Base-by-base conservation (phyloP, 2,113 vertebrate genomes). In the Macheiramphus alcinus region DNA sequence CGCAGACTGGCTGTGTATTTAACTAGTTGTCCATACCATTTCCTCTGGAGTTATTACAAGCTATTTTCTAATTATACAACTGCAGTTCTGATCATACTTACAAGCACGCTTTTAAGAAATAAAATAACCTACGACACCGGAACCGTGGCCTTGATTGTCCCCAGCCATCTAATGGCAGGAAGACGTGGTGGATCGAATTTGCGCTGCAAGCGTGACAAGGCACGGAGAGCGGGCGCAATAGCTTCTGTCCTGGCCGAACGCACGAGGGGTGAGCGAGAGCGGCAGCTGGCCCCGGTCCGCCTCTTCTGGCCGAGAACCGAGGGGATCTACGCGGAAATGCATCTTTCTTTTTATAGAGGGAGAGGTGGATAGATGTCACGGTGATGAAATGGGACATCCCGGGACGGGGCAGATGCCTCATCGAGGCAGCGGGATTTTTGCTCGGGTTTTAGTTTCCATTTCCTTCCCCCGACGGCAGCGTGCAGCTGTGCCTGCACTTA, bases 381-480 rank as follows among this genome's bases (percentile, higher is more conserved):
- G 90, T 48, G 84, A 66, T 93, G 87, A 95, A 82, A 90, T 27
- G 67, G 81, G 90, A 92, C 81, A 83, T 95, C 91, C 96, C 32
- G 71, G 70, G 82, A 56, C 5, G 3, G 32, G 72, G 53, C 84
- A 78, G 67, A 48, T 93, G 68, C 72, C 84, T 73, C 2, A 3
- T 2, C 40, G 72, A 91, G 53, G 80, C 80, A 76, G 27, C 9
- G 7, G 61, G 59, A 62, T 61, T 90, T 79, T 65, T 85, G 26
- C 66, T 88, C 2, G 2, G 32, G 40, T 42, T 94, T 73, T 32
- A 29, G 40, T 93, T 96, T 80, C 78, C 74, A 68, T 91, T 95
- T 90, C 92, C 87, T 75, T 85, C 80, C 71, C 40, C 58, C 94
- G 93, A 84, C 47, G 27, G 87, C 73, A 93, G 52, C 1, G 1